phyloP scores from a whole-genome alignment of 1,140 invertebrate genomes.

The Calycopis cecrops region DNA sequence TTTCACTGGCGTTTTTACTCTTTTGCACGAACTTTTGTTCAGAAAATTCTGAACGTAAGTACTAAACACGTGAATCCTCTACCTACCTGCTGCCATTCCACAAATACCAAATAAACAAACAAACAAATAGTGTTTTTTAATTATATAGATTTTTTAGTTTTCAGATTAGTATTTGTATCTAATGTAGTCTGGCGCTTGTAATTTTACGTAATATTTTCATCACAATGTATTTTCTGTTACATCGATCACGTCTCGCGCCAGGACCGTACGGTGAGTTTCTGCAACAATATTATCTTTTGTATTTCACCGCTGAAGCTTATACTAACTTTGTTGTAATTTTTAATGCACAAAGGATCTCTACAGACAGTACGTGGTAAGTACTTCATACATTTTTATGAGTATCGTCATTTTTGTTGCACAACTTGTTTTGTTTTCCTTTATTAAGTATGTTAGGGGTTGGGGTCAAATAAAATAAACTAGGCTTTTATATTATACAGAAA shows the following conservation, averaged over 20 bases:
- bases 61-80: too few relatives aligned
- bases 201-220: slow-evolving; percentile 1
- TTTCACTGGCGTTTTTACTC: too few relatives aligned
- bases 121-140: too few relatives aligned
- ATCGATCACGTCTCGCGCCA: slow-evolving; percentile 34
- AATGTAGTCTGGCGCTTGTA: background rate
- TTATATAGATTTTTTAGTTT: too few relatives aligned
- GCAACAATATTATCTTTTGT: slow-evolving; percentile 24
- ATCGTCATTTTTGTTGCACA: background rate
- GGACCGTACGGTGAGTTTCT: slow-evolving; percentile 67
- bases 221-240: slow-evolving; percentile 37
- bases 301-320: slow-evolving; percentile 14
- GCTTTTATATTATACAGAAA: too few relatives aligned
- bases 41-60: too few relatives aligned
- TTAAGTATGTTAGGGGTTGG: too few relatives aligned
- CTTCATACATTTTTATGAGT: background rate
- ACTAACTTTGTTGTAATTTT: slow-evolving; percentile 31
- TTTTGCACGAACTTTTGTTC: too few relatives aligned
- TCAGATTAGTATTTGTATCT: too few relatives aligned
- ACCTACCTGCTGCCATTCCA: too few relatives aligned
- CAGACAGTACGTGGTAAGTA: slow-evolving; percentile 60
- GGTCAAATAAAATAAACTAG: too few relatives aligned
- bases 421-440: background rate
- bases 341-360: slow-evolving; percentile 54
- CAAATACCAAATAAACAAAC: too few relatives aligned